Evolutionary conservation across 2,888 invertebrate species (phyloP).

Genomic region (Idaea aversata): DNA sequence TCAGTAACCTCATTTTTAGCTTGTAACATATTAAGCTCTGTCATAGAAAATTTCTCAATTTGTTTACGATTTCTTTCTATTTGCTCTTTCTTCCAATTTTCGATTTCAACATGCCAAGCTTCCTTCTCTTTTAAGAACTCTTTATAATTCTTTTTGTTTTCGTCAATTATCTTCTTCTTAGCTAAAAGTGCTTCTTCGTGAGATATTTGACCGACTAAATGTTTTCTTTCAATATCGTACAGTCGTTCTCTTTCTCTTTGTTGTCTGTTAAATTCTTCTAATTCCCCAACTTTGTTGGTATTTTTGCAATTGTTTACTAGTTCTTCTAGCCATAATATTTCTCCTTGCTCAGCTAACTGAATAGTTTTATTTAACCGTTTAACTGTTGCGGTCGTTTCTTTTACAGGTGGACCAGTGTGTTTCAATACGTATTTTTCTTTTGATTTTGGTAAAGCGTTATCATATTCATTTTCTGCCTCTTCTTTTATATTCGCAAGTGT

Average conservation of each 20-base stretch:
- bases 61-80: conserved; percentile 69
- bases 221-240: conserved; percentile 79
- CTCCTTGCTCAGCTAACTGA: conserved; percentile 54
- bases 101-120: conserved; percentile 70
- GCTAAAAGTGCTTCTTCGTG: conserved; percentile 81
- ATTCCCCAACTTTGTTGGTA: conserved; percentile 56
- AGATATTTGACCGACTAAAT: conserved; percentile 78
- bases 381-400: conserved; percentile 73
- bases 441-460: conserved; percentile 37
- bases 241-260: conserved; percentile 70
- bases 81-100: conserved; percentile 72
- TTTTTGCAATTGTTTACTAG: conserved; percentile 69
- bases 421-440: conserved; percentile 33
- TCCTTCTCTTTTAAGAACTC: conserved; percentile 74
- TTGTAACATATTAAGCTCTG: conserved; percentile 54
- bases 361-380: conserved; percentile 76
- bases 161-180: conserved; percentile 68
- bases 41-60: conserved; percentile 63
- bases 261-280: conserved; percentile 68
- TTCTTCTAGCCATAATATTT: conserved; percentile 74
- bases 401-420: conserved; percentile 43
- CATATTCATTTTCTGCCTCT: conserved; percentile 41
- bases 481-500: conserved; percentile 44
- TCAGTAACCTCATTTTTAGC: conserved; percentile 46
- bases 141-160: conserved; percentile 74